These are phyloP conservation scores for Cephalopholis sonnerati DNA, from an alignment of 2,113 vertebrate species.

Conservation along the genomic window DNA sequence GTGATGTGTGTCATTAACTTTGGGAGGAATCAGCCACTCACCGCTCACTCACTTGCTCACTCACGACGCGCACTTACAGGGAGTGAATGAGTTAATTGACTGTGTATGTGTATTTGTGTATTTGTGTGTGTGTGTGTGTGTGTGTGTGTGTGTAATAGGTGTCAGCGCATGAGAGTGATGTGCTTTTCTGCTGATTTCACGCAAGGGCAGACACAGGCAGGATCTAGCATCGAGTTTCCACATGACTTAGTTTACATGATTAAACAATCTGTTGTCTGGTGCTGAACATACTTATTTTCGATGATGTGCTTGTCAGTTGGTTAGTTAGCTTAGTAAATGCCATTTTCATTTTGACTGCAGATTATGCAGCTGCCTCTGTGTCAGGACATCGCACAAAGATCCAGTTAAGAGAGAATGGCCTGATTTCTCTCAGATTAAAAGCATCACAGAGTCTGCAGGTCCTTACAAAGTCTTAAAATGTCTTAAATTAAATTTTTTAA, in stretches of 20 bases:
- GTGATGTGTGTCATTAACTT: conserved; percentile 19
- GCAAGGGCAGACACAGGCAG: background rate
- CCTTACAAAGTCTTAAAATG: too few species aligned
- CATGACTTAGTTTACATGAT: conserved; percentile 43
- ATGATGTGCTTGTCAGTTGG: conserved; percentile 13
- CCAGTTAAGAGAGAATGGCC: too few species aligned
- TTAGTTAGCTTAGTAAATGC: conserved; percentile 4
- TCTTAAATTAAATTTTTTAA: too few species aligned
- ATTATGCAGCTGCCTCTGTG: conserved; percentile 1
- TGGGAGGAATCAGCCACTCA: conserved; percentile 7
- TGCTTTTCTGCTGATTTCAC: conserved; percentile 38
- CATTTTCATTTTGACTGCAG: background rate
- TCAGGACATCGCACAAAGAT: background rate
- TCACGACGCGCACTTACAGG: background rate
- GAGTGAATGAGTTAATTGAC: conserved; percentile 3
- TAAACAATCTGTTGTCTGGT: conserved; percentile 28
- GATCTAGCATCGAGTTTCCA: conserved; percentile 12
- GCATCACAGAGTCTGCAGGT: too few species aligned
- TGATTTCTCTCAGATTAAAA: too few species aligned
- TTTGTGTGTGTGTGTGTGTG: background rate
- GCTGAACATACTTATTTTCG: conserved; percentile 12
- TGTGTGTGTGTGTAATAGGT: conserved; percentile 28
- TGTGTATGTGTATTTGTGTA: too few species aligned
- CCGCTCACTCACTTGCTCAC: background rate
- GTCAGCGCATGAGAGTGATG: background rate